Conservation (phyloP, 2,113 vertebrate species). For the Heterochromis multidens region DNA sequence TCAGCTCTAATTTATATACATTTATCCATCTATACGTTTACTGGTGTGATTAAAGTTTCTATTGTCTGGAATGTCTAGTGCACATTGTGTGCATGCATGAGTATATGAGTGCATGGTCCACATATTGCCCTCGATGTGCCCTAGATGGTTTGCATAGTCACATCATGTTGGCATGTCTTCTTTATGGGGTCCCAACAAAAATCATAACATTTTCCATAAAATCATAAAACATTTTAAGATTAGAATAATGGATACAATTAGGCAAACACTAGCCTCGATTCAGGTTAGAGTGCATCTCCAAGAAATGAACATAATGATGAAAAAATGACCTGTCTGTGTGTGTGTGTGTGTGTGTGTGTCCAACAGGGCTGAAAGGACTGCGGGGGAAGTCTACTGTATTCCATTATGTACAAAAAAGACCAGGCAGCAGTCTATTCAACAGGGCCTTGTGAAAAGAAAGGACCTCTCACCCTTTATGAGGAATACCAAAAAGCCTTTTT, state of each 20-base stretch:
- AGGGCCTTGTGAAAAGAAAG: slow-evolving; percentile 48
- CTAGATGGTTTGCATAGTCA: neutral
- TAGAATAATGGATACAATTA: neutral
- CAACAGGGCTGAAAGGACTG: slow-evolving; percentile 22
- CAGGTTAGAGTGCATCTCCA: neutral
- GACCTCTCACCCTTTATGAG: slow-evolving; percentile 45
- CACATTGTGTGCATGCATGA: neutral
- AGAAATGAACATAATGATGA: neutral
- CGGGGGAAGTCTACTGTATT: slow-evolving; percentile 10
- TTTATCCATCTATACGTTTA: neutral
- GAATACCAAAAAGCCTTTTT: slow-evolving; percentile 27
- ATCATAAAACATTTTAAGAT: neutral
- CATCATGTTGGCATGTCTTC: neutral
- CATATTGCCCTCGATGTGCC: neutral
- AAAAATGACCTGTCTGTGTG: neutral
- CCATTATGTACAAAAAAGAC: slow-evolving; percentile 27
- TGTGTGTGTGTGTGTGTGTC: neutral
- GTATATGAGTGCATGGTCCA: neutral
- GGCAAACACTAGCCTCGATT: neutral
- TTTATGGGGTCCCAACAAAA: neutral
- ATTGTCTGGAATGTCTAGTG: slow-evolving; percentile 2
- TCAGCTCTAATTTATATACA: neutral
- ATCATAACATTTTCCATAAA: neutral
- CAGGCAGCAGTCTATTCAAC: slow-evolving; percentile 54
- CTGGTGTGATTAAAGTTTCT: neutral